Evolutionary conservation across 53 echinoderm and acorn worm species (phyloP), one percentile per base, ranked within the genome.

Genomic region (Zoroaster sp.): DNA sequence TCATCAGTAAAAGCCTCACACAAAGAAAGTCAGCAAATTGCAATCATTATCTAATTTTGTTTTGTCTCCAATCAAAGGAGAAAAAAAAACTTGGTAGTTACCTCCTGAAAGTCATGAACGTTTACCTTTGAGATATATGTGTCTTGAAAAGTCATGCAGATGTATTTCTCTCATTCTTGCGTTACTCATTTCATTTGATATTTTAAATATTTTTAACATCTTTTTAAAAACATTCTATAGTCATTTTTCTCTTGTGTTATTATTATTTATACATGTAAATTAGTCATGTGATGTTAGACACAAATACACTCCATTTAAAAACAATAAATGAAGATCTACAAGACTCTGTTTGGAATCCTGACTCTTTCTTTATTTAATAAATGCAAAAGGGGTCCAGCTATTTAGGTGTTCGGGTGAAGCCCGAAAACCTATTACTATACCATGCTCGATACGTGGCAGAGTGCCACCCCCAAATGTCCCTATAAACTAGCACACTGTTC

Each of bases 221-320:
- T 8, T 81, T 81, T 66, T 43, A 66, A 40, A 54, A 42, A 10
- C 30, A 13, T 35, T n/a, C 12, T 63, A 63, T 55, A 39, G 65
- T 44, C 66, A 43, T 66, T 41, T 14, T 81, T 21, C 63, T n/a
- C 25, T 25, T 25, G 63, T 72, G 73, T 38, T 87, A 25, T 75
- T 87, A 74, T 87, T 87, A n/a, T 54, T 74, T 74, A 72, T n/a
- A n/a, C 74, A 39, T 75, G 87, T 87, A 74, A 39, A 40, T 53
- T 75, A 87, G 65, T 87, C 81, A 81, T 67, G 76, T 76, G 42
- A 67, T 42, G 28, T 59, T 81, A 81, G 44, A 67, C 20, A 81
- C 28, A 39, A 66, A 81, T 81, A 32, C 76, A 76, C 76, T 76
- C 52, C 52, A 76, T 49, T 17, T n/a, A n/a, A n/a, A n/a, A n/a